Base-by-base conservation (phyloP, 2,797 vertebrate genomes). In the Peromyscus melanophrys region DNA sequence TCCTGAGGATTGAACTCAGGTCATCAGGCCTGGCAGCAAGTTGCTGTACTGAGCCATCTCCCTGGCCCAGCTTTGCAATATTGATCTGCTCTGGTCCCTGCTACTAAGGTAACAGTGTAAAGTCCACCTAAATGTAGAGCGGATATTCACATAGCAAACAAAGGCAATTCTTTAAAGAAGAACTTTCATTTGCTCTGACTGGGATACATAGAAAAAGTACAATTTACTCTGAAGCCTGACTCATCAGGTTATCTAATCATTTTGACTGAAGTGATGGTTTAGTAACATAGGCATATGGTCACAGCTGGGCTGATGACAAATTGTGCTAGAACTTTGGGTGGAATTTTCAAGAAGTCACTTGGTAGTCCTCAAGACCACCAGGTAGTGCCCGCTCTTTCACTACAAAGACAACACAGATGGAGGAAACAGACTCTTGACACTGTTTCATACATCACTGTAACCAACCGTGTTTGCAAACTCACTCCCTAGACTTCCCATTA, bases 341-440 rank as follows among this genome's bases (percentile, higher is more conserved):
- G 40, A 81, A 73, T 83, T 89, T 80, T 96, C 73, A 80, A 67
- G 71, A 78, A 90, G 67, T 34, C 9, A 77, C 19, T n/a, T 89
- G 46, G 16, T 69, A 67, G 16, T 34, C 34, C 25, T 80, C 52
- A 80, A 71, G 63, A n/a, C 25, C 31, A 80, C 61, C 77, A 49
- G 10, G 27, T 40, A 75, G 29, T 88, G 77, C 46, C 31, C 55
- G 10, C 10, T 67, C 89, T 57, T 43, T 87, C 49, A 82, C 61
- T 27, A 21, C 69, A 65, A 76, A 67, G 9, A 40, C 59, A 95
- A n/a, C 11, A 81, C 0, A 86, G 31, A 73, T 75, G 37, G 34
- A 67, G 46, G 80, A 69, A 78, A 52, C 7, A 34, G 29, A 55
- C 5, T 87, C 69, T 59, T 63, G 31, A 93, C 14, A 59, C 82